A percentile compares a stretch with the other conserved stretches of the same genome.
These are phyloP conservation scores for Macrophya annulata DNA, from an alignment of 2,888 invertebrate species.

Conservation along the genomic window DNA sequence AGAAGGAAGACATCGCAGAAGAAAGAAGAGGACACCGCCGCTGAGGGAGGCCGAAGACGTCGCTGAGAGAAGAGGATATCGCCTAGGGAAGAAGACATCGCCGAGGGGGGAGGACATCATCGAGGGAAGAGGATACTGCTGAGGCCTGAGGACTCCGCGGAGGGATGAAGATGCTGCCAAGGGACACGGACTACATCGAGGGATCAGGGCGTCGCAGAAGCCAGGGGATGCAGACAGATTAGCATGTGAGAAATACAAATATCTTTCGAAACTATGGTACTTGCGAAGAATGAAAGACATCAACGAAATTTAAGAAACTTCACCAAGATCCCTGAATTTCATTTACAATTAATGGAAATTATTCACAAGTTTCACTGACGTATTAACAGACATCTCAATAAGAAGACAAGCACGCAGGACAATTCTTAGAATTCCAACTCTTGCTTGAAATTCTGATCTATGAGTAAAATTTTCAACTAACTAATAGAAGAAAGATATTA, in stretches of 20 bases:
- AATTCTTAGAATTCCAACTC: background rate
- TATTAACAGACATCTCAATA: background rate
- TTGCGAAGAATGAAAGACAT: background rate
- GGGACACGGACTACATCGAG: background rate
- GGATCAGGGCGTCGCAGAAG: background rate
- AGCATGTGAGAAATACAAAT: background rate
- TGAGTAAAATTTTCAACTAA: background rate
- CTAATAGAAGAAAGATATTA: background rate
- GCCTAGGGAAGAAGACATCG: conserved; percentile 2
- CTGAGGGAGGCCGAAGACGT: conserved; percentile 29
- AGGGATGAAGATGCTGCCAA: background rate
- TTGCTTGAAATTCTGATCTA: background rate
- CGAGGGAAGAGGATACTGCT: background rate
- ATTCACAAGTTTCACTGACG: background rate
- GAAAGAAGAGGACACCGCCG: conserved; percentile 32
- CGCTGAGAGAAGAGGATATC: background rate
- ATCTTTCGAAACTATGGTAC: background rate
- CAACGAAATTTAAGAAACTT: background rate
- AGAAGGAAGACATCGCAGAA: conserved; percentile 47
- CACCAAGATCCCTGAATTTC: background rate
- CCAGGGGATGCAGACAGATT: background rate
- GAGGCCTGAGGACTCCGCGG: conserved; percentile 22
- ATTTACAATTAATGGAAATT: background rate
- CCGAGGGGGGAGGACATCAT: background rate
- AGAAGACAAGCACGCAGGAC: background rate